Evolutionary conservation across 2,797 vertebrate genomes (phyloP), one percentile per base, ranked within the genome.

Genomic region (Nyctalus aviator): DNA sequence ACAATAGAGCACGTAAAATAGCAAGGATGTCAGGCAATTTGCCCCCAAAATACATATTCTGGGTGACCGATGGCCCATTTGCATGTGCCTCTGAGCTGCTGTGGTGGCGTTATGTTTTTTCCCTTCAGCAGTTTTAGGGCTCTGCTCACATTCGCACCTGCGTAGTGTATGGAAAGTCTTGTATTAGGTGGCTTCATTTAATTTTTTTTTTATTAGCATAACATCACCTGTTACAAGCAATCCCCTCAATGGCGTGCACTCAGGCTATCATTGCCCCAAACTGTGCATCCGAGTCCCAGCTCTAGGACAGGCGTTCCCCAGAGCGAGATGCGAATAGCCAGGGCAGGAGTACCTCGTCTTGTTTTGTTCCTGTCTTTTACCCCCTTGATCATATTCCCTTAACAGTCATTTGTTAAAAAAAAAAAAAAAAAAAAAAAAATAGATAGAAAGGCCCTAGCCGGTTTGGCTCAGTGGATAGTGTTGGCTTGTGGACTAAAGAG

Each of bases 1-100:
- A 94, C 44, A 87, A 73, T 2, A 77, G 37, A 55, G 84, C 72
- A 37, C 72, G 75, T 94, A 78, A 94, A 85, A 75, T n/a, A 88
- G 81, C 53, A 57, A 85, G 44, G 46, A 41, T 77, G n/a, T 71
- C 78, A 76, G 89, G 73, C 73, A 93, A 1, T 79, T 79, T 76
- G 41, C 57, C 75, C 73, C 0, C 21, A 44, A 92, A 30, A 53
- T 12, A 35, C 35, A 48, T 59, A 88, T 27, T 77, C 27, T 10
- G 21, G 53, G 50, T 88, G 73, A 94, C 73, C 18, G 17, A 1
- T 5, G 30, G 53, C 25, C 41, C 5, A 76, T 84, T 72, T 77
- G n/a, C 85, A 72, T n/a, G 48, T 23, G 69, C 66, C 3, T 2
- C 23, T 2, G 5, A 41, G 25, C 21, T 20, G 13, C 72, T 21